These are phyloP conservation scores for Zeugodacus cucurbitae DNA, from an alignment of 1,140 invertebrate species.

Conservation along the genomic window DNA sequence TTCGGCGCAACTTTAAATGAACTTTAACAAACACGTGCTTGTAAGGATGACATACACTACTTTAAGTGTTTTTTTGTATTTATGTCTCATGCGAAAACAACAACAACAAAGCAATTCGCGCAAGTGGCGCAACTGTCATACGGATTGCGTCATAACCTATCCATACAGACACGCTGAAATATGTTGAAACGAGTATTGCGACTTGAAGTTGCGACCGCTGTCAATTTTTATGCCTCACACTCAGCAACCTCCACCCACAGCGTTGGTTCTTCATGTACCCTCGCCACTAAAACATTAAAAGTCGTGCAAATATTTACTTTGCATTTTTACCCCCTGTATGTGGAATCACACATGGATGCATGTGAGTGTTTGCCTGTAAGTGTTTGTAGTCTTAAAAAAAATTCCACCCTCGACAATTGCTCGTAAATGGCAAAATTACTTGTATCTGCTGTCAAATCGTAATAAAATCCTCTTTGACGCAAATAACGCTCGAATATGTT, in stretches of 20 bases:
- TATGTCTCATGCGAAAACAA: too few relatives aligned
- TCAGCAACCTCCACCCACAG: not conserved
- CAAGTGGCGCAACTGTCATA: too few relatives aligned
- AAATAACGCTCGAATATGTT: not conserved
- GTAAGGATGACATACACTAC: not conserved
- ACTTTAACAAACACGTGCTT: not conserved
- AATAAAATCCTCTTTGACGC: conserved; percentile 22
- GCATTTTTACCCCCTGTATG: not conserved
- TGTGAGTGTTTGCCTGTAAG: not conserved
- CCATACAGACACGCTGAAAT: not conserved
- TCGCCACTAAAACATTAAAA: not conserved
- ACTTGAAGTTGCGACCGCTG: conserved; percentile 3
- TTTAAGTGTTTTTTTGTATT: not conserved
- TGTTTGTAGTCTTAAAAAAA: not conserved
- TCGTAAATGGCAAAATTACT: conserved; percentile 33
- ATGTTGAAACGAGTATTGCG: not conserved
- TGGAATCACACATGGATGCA: not conserved
- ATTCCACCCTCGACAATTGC: conserved; percentile 10
- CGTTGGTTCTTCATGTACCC: not conserved
- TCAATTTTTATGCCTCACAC: not conserved
- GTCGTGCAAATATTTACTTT: conserved; percentile 27
- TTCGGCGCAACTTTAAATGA: conserved; percentile 4
- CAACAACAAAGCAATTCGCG: too few relatives aligned
- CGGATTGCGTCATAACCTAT: not conserved
- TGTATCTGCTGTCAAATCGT: conserved; percentile 17